phyloP scores from a whole-genome alignment of 2,888 invertebrate species.

The Biston stratarius region DNA sequence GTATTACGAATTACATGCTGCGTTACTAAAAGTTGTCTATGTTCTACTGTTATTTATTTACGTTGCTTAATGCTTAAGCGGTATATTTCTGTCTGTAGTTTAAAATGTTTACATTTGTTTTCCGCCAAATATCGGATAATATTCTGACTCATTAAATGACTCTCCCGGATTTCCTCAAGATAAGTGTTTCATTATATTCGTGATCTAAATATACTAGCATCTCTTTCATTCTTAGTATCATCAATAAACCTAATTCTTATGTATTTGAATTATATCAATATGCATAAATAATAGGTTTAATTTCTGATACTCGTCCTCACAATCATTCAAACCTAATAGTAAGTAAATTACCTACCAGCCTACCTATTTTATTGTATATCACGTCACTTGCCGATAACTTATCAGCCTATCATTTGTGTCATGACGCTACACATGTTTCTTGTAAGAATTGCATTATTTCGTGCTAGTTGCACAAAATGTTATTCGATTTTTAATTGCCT shows the following conservation, averaged over 20 bases:
- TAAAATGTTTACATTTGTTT: conserved; percentile 7
- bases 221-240: too few species aligned
- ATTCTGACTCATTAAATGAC: conserved; percentile 13
- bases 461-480: background rate
- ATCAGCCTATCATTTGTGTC: conserved; percentile 11
- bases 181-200: background rate
- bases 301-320: too few species aligned
- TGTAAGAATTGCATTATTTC: conserved; percentile 17
- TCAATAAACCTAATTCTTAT: too few species aligned
- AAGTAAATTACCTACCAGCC: background rate
- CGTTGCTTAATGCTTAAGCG: background rate
- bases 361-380: conserved; percentile 2
- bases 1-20: background rate
- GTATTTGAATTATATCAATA: too few species aligned
- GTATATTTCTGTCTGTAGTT: background rate
- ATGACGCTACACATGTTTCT: conserved; percentile 23
- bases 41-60: background rate
- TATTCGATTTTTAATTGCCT: too few species aligned
- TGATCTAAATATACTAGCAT: background rate
- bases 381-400: conserved; percentile 21
- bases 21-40: background rate
- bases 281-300: too few species aligned
- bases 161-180: conserved; percentile 18
- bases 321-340: too few species aligned
- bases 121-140: conserved; percentile 1